Evolutionary conservation across 2,888 invertebrate species (phyloP).

Genomic region (Nebria brevicollis): DNA sequence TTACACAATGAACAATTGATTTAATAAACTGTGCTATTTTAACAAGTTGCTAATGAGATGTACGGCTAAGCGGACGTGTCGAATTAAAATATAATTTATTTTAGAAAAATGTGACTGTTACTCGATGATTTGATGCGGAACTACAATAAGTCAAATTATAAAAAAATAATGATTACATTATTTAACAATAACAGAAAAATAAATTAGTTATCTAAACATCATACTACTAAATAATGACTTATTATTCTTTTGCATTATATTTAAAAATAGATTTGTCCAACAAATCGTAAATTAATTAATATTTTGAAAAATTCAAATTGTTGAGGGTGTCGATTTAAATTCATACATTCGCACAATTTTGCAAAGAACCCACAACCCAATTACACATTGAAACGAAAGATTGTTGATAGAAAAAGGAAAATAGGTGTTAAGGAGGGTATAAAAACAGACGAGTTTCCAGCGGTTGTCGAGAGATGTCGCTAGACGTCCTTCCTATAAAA

Average conservation of each 20-base stretch:
- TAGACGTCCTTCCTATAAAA: neutral
- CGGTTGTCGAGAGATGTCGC: neutral
- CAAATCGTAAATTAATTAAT: neutral
- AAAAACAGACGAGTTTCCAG: neutral
- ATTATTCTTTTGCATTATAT: neutral
- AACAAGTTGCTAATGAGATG: conserved; percentile 29
- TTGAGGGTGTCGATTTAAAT: neutral
- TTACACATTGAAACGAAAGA: neutral
- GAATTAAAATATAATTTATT: conserved; percentile 44
- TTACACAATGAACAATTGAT: neutral
- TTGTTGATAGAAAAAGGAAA: neutral
- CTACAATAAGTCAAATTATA: conserved; percentile 1
- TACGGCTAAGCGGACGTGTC: conserved; percentile 22
- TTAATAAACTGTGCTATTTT: neutral
- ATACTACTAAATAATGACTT: neutral
- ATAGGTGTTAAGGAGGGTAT: neutral
- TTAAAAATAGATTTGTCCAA: neutral
- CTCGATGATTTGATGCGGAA: neutral
- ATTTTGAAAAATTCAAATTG: too few relatives aligned
- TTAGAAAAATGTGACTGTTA: conserved; percentile 7
- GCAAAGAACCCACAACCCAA: neutral
- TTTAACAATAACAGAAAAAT: neutral
- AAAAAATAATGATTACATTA: neutral
- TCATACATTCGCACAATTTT: neutral
- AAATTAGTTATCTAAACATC: neutral